These are phyloP conservation scores for Halichondria panicea DNA, from an alignment of 37 sponge, comb jelly and placozoan genomes.

Conservation along the genomic window DNA sequence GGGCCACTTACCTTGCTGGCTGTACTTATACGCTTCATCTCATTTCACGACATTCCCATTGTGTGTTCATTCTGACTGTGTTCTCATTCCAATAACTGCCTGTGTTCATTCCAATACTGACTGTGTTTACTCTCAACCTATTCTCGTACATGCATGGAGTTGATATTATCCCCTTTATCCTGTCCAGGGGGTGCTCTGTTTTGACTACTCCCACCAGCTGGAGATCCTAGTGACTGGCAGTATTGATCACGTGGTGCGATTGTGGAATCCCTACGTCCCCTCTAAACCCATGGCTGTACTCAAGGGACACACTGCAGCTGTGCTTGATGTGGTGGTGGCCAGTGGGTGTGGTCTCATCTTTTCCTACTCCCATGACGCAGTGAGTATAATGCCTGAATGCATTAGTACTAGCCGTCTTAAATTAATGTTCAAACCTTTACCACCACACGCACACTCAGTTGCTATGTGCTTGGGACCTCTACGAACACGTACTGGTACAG, in stretches of 20 bases:
- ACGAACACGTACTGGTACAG: slow-evolving; percentile 83
- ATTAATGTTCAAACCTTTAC: too few species aligned
- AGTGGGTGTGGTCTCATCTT: slow-evolving; percentile 56
- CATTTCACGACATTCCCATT: too few species aligned
- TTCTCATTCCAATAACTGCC: background rate
- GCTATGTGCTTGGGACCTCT: slow-evolving; percentile 79
- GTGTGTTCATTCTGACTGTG: too few species aligned
- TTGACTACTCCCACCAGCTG: slow-evolving; percentile 75
- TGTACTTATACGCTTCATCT: too few species aligned
- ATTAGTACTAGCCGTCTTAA: background rate
- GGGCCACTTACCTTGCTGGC: too few species aligned
- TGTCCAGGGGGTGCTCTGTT: slow-evolving; percentile 89
- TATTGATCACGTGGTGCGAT: slow-evolving; percentile 84
- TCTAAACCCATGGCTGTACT: slow-evolving; percentile 78
- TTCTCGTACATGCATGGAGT: background rate
- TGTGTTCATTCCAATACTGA: background rate
- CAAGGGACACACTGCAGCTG: slow-evolving; percentile 64
- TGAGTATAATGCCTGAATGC: slow-evolving; percentile 16
- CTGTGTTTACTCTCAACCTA: background rate
- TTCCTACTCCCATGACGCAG: slow-evolving; percentile 82
- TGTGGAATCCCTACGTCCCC: slow-evolving; percentile 97
- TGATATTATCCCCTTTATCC: too few species aligned
- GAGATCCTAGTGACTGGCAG: slow-evolving; percentile 89
- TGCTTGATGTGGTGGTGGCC: slow-evolving; percentile 78
- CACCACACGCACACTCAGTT: too few species aligned